Evolutionary conservation across 2,888 invertebrate genomes (phyloP).

Genomic region (Meganola albula): DNA sequence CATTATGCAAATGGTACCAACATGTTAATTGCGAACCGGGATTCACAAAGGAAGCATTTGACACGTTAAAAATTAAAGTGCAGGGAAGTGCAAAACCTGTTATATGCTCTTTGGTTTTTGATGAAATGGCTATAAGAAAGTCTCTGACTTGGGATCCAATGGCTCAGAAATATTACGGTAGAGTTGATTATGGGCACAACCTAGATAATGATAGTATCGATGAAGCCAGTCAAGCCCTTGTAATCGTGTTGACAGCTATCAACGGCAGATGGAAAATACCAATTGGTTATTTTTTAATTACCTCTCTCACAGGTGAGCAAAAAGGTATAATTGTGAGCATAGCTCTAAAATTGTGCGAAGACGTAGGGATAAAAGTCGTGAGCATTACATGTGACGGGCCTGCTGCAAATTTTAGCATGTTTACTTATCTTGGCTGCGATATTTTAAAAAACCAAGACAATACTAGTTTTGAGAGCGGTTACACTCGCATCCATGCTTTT

Average conservation of each 20-base stretch:
- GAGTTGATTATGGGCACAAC: not conserved
- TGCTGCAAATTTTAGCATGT: constrained; percentile 1
- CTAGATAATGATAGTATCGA: not conserved
- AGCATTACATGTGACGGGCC: not conserved
- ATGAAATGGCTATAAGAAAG: constrained; percentile 2
- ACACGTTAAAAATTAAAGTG: constrained; percentile 1
- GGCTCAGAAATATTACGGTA: not conserved
- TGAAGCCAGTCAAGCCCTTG: constrained; percentile 3
- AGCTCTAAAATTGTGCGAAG: not conserved
- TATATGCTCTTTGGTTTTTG: not conserved
- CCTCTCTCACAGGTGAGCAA: constrained; percentile 1
- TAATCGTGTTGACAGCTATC: constrained; percentile 2
- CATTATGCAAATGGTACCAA: no score
- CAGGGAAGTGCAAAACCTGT: not conserved
- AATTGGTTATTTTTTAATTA: constrained; percentile 4
- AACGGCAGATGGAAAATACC: constrained; percentile 5
- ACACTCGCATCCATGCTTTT: no score
- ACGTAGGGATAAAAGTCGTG: not conserved
- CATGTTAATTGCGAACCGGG: constrained; percentile 3
- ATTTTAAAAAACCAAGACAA: no score
- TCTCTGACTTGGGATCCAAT: not conserved
- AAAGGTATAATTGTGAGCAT: not conserved
- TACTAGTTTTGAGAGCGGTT: no score
- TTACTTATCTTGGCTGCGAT: no score
- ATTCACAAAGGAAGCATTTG: constrained; percentile 2